phyloP scores from a whole-genome alignment of 2,113 vertebrate genomes.

The Petrocephalus zakoni region DNA sequence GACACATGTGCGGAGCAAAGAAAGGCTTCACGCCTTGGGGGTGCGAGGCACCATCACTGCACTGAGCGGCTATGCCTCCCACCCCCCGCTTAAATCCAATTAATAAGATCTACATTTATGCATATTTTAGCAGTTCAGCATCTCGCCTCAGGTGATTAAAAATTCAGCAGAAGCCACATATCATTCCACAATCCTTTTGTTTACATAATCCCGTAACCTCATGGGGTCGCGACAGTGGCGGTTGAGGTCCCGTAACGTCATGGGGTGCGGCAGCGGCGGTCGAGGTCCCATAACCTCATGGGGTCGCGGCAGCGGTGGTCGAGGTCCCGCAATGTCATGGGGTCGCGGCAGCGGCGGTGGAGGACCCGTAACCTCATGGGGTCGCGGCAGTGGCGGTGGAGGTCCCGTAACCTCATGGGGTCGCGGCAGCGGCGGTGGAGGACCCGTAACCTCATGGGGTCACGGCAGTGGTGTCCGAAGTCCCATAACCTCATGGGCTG shows the following conservation, averaged over 20 bases:
- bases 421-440: background rate
- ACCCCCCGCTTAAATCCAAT: background rate
- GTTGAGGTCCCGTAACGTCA: background rate
- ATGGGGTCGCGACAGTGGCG: background rate
- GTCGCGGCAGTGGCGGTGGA: background rate
- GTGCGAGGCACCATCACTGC: too few relatives aligned
- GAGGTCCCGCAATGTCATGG: too few relatives aligned
- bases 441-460: too few relatives aligned
- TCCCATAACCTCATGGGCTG: too few relatives aligned
- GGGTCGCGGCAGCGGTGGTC: too few relatives aligned
- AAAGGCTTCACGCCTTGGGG: too few relatives aligned
- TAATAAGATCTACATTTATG: background rate
- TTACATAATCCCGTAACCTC: background rate
- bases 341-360: too few relatives aligned
- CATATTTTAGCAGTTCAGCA: background rate
- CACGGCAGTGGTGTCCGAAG: too few relatives aligned
- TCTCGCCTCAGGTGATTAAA: background rate
- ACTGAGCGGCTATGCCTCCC: background rate
- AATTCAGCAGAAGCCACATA: background rate
- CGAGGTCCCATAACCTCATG: background rate
- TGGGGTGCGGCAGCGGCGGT: background rate
- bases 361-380: background rate
- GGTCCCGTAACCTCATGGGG: too few relatives aligned
- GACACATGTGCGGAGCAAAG: background rate
- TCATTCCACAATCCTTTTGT: background rate